These are phyloP conservation scores for Chlorops oryzae DNA, from an alignment of 1,140 invertebrate genomes.

Conservation along the genomic window DNA sequence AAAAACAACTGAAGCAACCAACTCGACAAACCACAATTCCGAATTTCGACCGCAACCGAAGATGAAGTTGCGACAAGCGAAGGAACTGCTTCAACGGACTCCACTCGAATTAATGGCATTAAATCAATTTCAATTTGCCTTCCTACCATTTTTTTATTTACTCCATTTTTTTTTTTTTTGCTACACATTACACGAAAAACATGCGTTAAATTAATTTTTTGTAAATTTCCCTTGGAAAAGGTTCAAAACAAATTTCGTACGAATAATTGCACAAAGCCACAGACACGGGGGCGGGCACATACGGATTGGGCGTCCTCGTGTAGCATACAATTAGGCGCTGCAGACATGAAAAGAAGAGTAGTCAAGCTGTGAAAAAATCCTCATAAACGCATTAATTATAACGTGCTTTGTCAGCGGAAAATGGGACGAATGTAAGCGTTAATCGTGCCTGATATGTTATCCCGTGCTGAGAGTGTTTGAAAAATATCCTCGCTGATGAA, in stretches of 20 bases:
- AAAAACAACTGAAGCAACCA: too few species aligned
- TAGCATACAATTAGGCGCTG: neutral
- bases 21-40: too few species aligned
- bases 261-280: slow-evolving; percentile 25
- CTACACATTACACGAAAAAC: slow-evolving; percentile 25
- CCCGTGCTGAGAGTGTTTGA: too few species aligned
- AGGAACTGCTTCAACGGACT: too few species aligned
- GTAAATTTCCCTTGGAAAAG: slow-evolving; percentile 18
- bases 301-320: neutral
- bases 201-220: slow-evolving; percentile 48
- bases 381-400: slow-evolving; percentile 32
- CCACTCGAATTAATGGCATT: slow-evolving; percentile 39
- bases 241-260: slow-evolving; percentile 31
- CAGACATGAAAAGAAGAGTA: neutral
- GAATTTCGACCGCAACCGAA: neutral
- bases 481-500: too few species aligned
- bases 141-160: neutral
- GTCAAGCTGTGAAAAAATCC: slow-evolving; percentile 4
- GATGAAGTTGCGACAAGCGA: neutral
- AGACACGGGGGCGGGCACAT: too few species aligned
- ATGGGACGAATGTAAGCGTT: too few species aligned
- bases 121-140: slow-evolving; percentile 45
- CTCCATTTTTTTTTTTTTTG: slow-evolving; percentile 1
- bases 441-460: too few species aligned
- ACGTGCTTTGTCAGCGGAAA: slow-evolving; percentile 11